Evolutionary conservation across 2,797 vertebrate species (phyloP).

Genomic region (Eulemur coronatus): DNA sequence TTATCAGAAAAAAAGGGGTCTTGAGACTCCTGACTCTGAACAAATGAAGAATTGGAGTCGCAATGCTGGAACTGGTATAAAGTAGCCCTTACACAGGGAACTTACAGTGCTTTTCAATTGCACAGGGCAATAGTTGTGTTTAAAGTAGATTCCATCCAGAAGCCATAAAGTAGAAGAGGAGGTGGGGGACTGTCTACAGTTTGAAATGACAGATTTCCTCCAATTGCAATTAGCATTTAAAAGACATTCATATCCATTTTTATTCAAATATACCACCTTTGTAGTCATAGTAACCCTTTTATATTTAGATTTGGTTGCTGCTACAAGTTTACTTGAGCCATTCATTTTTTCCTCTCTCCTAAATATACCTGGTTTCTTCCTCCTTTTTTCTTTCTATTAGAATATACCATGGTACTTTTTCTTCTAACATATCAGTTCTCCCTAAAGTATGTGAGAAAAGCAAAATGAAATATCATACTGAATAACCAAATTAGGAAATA

Average conservation of each 20-base stretch:
- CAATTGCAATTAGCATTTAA: constrained; percentile 80
- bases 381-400: constrained; percentile 10
- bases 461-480: constrained; percentile 13
- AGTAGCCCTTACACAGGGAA: not conserved
- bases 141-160: constrained; percentile 47
- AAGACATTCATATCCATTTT: constrained; percentile 80
- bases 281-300: constrained; percentile 83
- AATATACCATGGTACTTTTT: constrained; percentile 35
- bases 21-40: not conserved
- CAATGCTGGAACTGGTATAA: not conserved
- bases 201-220: constrained; percentile 74
- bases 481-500: constrained; percentile 9
- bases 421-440: not conserved
- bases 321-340: constrained; percentile 65
- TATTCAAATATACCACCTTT: constrained; percentile 84
- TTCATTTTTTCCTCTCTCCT: constrained; percentile 39
- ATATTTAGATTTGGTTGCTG: constrained; percentile 76
- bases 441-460: constrained; percentile 18
- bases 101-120: not conserved
- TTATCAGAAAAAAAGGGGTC: not conserved
- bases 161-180: constrained; percentile 38
- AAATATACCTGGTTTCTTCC: constrained; percentile 2
- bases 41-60: not conserved
- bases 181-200: constrained; percentile 24
- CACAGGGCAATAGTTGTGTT: not conserved